Evolutionary conservation across 2,888 invertebrate genomes (phyloP).

Genomic region (Ectemnius lituratus): DNA sequence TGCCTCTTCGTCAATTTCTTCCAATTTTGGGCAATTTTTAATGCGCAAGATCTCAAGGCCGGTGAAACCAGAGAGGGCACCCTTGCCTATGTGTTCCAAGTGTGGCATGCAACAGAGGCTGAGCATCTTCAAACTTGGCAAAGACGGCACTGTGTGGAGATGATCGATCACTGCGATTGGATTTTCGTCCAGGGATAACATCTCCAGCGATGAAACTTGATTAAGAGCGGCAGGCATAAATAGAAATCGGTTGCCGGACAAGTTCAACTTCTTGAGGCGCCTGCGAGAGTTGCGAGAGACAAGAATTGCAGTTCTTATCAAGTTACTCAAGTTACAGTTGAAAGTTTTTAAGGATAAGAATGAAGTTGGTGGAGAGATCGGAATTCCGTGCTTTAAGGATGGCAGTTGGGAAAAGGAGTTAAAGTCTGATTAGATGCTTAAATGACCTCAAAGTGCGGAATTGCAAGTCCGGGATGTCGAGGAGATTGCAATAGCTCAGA

Average conservation of each 20-base stretch:
- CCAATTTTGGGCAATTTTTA: constrained; percentile 82
- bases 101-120: constrained; percentile 85
- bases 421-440: not conserved
- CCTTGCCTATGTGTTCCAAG: constrained; percentile 80
- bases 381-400: not conserved
- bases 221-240: constrained; percentile 82
- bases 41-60: constrained; percentile 81
- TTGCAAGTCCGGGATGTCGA: constrained; percentile 82
- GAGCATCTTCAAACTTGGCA: constrained; percentile 82
- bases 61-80: constrained; percentile 81
- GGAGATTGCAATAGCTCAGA: constrained; percentile 83
- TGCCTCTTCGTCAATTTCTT: constrained; percentile 81
- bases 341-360: not conserved
- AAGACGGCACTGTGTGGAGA: constrained; percentile 81
- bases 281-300: constrained; percentile 56
- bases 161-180: constrained; percentile 81
- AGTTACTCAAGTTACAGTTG: not conserved
- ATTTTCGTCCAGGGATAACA: constrained; percentile 85
- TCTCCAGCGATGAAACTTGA: constrained; percentile 81
- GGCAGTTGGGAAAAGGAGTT: not conserved
- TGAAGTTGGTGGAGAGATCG: not conserved
- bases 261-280: constrained; percentile 82
- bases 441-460: constrained; percentile 82
- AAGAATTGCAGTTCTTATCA: not conserved
- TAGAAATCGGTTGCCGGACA: constrained; percentile 83